A percentile compares a stretch with the other conserved stretches of the same genome.
Conservation (phyloP, 2,113 vertebrate genomes). For the Oenanthe oenanthe region DNA sequence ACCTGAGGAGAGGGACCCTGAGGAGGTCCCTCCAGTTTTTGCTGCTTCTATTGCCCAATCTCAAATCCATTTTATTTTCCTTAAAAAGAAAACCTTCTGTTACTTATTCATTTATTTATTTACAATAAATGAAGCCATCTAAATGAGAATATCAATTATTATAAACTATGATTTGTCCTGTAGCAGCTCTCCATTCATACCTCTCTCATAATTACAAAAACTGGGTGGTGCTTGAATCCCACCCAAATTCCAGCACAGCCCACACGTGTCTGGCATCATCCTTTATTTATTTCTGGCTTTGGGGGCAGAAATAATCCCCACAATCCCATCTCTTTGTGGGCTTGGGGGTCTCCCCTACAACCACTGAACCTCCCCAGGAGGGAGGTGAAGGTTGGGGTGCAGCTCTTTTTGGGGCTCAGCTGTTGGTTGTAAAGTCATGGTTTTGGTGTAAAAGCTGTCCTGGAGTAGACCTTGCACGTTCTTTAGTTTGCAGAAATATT, state of each 20-base stretch:
- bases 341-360: background rate
- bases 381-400: too few relatives aligned
- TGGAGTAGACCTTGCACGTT: rapidly evolving
- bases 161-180: rapidly evolving
- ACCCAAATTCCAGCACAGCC: background rate
- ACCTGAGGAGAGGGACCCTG: background rate
- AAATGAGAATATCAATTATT: background rate
- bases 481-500: background rate
- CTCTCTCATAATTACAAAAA: background rate
- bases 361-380: background rate
- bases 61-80: background rate
- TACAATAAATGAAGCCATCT: background rate
- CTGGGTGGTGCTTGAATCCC: background rate
- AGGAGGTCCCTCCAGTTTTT: background rate
- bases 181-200: background rate
- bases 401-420: rapidly evolving
- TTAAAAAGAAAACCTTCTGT: background rate
- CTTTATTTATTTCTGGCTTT: background rate
- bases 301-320: background rate
- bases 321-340: too few relatives aligned
- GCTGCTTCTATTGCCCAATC: background rate
- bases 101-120: background rate
- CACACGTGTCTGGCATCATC: background rate
- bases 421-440: rapidly evolving
- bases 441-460: rapidly evolving